phyloP scores from a whole-genome alignment of 2,888 invertebrate species.

The Pyrocoelia pectoralis region DNA sequence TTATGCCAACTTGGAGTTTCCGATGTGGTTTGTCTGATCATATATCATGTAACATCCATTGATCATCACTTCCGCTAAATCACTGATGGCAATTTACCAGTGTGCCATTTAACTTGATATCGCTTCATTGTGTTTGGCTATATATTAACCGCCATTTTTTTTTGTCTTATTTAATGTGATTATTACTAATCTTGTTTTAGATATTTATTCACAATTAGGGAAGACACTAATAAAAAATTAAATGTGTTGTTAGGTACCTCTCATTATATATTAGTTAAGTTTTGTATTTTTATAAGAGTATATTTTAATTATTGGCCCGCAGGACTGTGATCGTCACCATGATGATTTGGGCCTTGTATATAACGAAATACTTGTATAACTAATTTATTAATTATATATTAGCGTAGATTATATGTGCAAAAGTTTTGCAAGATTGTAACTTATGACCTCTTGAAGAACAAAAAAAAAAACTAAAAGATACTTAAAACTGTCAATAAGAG shows the following conservation, averaged over 20 bases:
- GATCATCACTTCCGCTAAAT: constrained; percentile 20
- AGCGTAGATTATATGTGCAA: constrained; percentile 1
- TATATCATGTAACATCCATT: constrained; percentile 16
- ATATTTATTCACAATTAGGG: constrained; percentile 36
- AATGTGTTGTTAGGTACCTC: constrained; percentile 30
- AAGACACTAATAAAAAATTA: constrained; percentile 22
- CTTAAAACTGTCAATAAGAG: constrained; percentile 16
- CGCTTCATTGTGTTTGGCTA: constrained; percentile 26
- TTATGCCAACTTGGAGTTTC: constrained; percentile 47
- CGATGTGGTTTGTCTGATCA: constrained; percentile 17
- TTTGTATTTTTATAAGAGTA: constrained; percentile 33
- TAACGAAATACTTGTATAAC: constrained; percentile 21
- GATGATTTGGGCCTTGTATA: constrained; percentile 38
- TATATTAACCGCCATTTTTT: constrained; percentile 7
- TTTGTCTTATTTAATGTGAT: constrained; percentile 5
- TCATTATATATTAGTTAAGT: constrained; percentile 34
- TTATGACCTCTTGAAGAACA: neutral
- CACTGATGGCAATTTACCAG: neutral
- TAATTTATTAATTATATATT: constrained; percentile 21
- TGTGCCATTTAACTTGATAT: constrained; percentile 14
- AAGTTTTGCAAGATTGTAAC: neutral
- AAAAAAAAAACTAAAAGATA: constrained; percentile 13
- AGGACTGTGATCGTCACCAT: constrained; percentile 38
- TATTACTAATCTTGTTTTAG: constrained; percentile 23
- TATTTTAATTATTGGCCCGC: constrained; percentile 29